Evolutionary conservation across 2,113 vertebrate genomes (phyloP).

Genomic region (Pungitius pungitius): DNA sequence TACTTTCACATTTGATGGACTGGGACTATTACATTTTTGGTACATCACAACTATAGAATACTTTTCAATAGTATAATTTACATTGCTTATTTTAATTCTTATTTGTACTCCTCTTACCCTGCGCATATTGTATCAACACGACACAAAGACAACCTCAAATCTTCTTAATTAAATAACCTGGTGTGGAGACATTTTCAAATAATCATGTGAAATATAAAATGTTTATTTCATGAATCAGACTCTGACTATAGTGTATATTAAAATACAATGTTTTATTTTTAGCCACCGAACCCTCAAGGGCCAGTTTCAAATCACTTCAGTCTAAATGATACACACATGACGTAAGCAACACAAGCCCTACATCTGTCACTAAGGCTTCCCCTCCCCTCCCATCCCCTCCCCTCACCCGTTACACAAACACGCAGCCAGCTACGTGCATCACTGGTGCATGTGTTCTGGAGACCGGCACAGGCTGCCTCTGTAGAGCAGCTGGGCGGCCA

Average conservation of each 20-base stretch:
- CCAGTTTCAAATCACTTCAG: conserved; percentile 55
- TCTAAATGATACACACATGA: conserved; percentile 50
- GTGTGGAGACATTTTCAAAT: not conserved
- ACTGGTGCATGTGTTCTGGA: conserved; percentile 70
- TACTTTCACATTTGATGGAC: not conserved
- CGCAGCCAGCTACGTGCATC: conserved; percentile 54
- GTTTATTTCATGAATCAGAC: not conserved
- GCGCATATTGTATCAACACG: not conserved
- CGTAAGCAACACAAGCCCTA: conserved; percentile 39
- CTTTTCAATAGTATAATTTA: not conserved
- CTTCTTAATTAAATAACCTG: not conserved
- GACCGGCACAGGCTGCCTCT: conserved; percentile 81
- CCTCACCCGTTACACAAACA: conserved; percentile 44
- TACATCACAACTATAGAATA: too few relatives aligned
- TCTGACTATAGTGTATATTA: conserved; percentile 10
- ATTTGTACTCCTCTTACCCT: not conserved
- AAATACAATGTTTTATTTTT: conserved; percentile 46
- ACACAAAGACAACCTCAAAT: not conserved
- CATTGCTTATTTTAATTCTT: not conserved
- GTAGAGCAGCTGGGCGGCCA: conserved; percentile 56
- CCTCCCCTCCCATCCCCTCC: conserved; percentile 17
- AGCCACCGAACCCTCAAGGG: conserved; percentile 28
- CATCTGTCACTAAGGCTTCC: conserved; percentile 55
- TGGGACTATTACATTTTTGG: not conserved
- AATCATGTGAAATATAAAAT: not conserved